Percentiles rank a stretch among this genome's conserved stretches.
phyloP scores from a whole-genome alignment of 2,113 vertebrate genomes.

The Spea bombifrons region DNA sequence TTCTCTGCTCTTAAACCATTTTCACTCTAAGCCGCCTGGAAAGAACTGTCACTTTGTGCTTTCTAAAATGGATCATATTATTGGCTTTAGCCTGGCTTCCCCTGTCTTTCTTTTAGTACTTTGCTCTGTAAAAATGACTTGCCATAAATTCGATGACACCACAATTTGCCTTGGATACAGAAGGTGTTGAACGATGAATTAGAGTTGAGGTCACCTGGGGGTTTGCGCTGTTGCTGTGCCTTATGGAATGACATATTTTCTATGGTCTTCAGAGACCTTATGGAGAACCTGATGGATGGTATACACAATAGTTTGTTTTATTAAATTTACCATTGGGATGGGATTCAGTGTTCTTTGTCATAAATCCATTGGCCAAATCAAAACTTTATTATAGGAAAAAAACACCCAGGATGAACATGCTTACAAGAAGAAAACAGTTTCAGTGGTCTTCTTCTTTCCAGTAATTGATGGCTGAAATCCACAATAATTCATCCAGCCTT shows the following conservation, averaged over 20 bases:
- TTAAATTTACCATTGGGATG: constrained; percentile 42
- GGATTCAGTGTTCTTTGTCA: constrained; percentile 21
- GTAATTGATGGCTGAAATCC: no score
- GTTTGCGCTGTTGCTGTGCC: constrained; percentile 23
- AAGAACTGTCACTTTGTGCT: constrained; percentile 1
- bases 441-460: no score
- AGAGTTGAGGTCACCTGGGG: constrained; percentile 28
- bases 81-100: not conserved
- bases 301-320: constrained; percentile 42
- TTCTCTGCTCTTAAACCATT: no score
- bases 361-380: constrained; percentile 43
- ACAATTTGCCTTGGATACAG: constrained; percentile 29
- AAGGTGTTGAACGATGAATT: constrained; percentile 41
- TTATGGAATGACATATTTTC: constrained; percentile 39
- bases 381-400: constrained; percentile 27
- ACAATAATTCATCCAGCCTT: no score
- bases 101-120: constrained; percentile 14
- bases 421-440: no score
- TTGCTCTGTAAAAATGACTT: constrained; percentile 27
- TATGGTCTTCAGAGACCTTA: constrained; percentile 32
- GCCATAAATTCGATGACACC: constrained; percentile 36
- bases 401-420: not conserved
- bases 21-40: no score
- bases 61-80: constrained; percentile 2
- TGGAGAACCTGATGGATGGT: constrained; percentile 42